Percentiles rank a stretch among this genome's conserved stretches.
Conservation (phyloP, 2,888 invertebrate species). For the Pandemis cinnamomeana region DNA sequence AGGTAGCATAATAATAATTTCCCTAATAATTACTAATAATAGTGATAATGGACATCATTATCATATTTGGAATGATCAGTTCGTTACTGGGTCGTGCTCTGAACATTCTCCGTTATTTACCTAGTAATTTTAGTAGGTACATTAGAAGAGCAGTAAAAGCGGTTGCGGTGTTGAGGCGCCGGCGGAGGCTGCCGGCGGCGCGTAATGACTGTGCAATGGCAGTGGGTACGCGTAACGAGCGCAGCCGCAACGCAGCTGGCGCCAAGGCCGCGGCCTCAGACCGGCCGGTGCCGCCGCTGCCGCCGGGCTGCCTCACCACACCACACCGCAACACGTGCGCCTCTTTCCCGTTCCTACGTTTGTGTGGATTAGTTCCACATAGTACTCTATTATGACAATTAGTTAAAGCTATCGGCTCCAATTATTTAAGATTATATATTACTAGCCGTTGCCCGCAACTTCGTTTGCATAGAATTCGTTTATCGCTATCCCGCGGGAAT, state of each 20-base stretch:
- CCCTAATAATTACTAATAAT: background rate
- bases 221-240: background rate
- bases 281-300: conserved; percentile 43
- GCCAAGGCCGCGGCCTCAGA: conserved; percentile 48
- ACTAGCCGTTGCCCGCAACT: too few relatives aligned
- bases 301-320: background rate
- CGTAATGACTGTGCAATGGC: background rate
- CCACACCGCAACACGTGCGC: background rate
- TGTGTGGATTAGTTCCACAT: background rate
- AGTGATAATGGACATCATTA: background rate
- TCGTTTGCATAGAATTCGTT: too few relatives aligned
- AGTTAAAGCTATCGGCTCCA: background rate
- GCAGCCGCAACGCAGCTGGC: conserved; percentile 5
- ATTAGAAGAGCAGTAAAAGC: background rate
- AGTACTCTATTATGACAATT: background rate
- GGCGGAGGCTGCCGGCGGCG: background rate
- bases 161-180: background rate
- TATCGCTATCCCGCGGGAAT: too few relatives aligned
- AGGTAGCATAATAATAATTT: background rate
- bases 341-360: background rate
- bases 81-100: background rate
- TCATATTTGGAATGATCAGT: background rate
- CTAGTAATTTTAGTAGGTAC: background rate
- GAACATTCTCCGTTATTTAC: background rate
- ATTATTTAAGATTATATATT: background rate